Evolutionary conservation across 2,113 vertebrate genomes (phyloP), one percentile per base, ranked within the genome.

Genomic region (Dipodomys ordii): DNA sequence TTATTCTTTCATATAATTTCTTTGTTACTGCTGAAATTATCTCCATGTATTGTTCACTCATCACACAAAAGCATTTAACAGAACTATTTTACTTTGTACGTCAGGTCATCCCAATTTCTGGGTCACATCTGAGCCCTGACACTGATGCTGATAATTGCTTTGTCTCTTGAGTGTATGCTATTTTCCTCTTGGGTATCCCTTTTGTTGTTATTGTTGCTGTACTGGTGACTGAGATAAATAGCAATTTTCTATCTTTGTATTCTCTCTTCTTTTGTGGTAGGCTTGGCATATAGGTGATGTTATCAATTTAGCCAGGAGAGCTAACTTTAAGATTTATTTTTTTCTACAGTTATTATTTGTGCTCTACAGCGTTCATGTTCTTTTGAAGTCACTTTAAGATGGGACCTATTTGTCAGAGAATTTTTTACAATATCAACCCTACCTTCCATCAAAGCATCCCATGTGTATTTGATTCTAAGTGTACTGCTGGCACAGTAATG

Each of bases 351-450:
- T 67, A n/a, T 46, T 30, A 71, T 44, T 60, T 30, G 27, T 7
- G 27, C 15, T 9, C 28, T 28, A 65, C 5, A 25, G 12, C 16
- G 1, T 6, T 79, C 22, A 3, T 32, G 13, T 44, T 64, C 15
- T 7, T 81, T 32, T 72, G 35, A 32, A 5, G 9, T 83, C 28
- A 57, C 13, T 9, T 68, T 74, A 49, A n/a, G 11, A 39, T 16
- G 2, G 22, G 2, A 23, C 0, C 13, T 49, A 25, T 11, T 16
- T 69, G 10, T 2, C 2, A 28, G 18, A 65, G n/a, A 35, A 3
- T 23, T 88, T 71, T 76, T 35, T 7, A 13, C 10, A 30, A 2
- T 81, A 27, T 27, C 32, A 15, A 1, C 20, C 16, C 3, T 9
- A 7, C 8, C 23, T 28, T 72, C 1, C 71, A 0, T 12, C 28